Evolutionary conservation across 2,797 vertebrate species (phyloP).

Genomic region (Acipenser transmontanus): DNA sequence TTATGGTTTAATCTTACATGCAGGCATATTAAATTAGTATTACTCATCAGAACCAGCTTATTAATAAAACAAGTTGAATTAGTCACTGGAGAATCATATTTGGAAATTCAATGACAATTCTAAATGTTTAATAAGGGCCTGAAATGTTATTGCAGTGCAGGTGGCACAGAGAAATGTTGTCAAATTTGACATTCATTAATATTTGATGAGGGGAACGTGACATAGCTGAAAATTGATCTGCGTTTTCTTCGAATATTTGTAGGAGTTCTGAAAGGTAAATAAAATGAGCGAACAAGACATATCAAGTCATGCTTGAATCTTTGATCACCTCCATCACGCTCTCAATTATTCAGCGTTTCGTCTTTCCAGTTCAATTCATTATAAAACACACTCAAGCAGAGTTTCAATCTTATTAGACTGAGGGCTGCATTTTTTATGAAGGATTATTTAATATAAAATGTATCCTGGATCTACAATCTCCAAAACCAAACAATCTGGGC

Average conservation of each 20-base stretch:
- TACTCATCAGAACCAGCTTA: conserved; percentile 65
- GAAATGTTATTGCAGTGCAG: conserved; percentile 62
- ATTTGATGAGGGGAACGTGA: conserved; percentile 61
- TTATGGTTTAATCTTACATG: conserved; percentile 72
- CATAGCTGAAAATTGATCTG: conserved; percentile 66
- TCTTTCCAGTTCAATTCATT: conserved; percentile 69
- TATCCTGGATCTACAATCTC: conserved; percentile 50
- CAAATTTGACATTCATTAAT: conserved; percentile 75
- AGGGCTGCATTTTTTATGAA: conserved; percentile 70
- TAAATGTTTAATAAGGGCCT: conserved; percentile 71
- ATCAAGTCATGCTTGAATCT: conserved; percentile 57
- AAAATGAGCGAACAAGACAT: conserved; percentile 66
- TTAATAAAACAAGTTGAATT: conserved; percentile 73
- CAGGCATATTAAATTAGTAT: conserved; percentile 65
- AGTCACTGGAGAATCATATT: conserved; percentile 64
- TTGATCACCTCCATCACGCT: conserved; percentile 49
- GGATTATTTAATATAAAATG: conserved; percentile 73
- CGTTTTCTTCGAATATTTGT: conserved; percentile 66
- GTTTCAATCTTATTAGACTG: conserved; percentile 69
- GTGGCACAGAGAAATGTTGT: conserved; percentile 54
- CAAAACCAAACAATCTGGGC: conserved; percentile 63
- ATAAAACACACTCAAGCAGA: conserved; percentile 63
- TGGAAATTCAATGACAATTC: conserved; percentile 71
- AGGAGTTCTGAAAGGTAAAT: conserved; percentile 67
- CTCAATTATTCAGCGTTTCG: conserved; percentile 68